Evolutionary conservation across 2,888 invertebrate genomes (phyloP), one percentile per base, ranked within the genome.

Genomic region (Cosmia trapezina): DNA sequence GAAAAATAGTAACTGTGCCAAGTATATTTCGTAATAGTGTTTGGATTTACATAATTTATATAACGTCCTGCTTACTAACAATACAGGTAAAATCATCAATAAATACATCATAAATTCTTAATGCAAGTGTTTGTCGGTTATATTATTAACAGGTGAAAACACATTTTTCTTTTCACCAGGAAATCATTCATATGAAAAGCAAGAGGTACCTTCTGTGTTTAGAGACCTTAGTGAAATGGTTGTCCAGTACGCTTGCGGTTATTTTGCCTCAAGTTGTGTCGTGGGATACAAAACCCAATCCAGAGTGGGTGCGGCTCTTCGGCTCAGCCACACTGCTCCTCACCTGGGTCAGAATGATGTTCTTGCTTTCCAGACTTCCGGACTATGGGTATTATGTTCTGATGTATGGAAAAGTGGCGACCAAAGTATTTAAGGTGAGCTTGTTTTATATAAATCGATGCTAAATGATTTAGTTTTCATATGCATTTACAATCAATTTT

Each of bases 371-470:
- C 0, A 92, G 96, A 68, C 95, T 96, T 74, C 97, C 96, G 3
- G 93, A 93, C 61, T 96, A 96, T 92, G 97, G 96, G 1, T 96
- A 96, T 81, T 96, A 96, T 86, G 96, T 96, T 0, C 92, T 96
- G 3, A 97, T 97, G 96, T 97, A 96, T 88, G 95, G 95, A 22
- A 96, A 96, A 82, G 97, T 97, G 0, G 95, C 96, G 1, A 89
- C 90, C 2, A 96, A 96, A 89, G 95, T 96, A 47, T 83, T 96
- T 5, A 96, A 96, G 91, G 97, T 96, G 88, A 82, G 77, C 14
- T n/a, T 19, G 12, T 66, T 47, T 69, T 96, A 43, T 54, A 60
- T 22, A 41, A 22, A 60, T 33, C 43, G 11, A 41, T 37, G 37
- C 6, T 9, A 41, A 41, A 41, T 37, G 37, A 37, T 4, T 3